Base-by-base conservation (phyloP, 2,888 invertebrate genomes). In the Ametastegia equiseti region DNA sequence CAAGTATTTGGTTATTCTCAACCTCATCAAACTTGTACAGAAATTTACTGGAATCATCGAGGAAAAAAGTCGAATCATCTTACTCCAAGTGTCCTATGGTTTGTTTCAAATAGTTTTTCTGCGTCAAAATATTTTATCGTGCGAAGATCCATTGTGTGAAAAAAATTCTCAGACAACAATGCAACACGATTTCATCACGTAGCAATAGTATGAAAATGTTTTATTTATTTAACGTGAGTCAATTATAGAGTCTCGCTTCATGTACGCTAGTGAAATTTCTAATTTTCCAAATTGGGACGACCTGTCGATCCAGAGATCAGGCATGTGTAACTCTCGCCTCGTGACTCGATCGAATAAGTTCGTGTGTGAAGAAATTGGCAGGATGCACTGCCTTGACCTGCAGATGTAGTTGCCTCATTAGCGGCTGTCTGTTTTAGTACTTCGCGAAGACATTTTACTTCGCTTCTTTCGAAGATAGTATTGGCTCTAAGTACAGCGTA, bases 361-460 rank as follows among this genome's bases (percentile, higher is more conserved):
- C 30, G 27, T 27, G 15, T 71, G n/a, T 47, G 13, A 27, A 47
- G 5, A 27, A 30, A 47, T 36, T 47, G 71, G 47, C 30, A 30
- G 15, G 45, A 27, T 27, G 71, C 45, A 71, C n/a, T 71, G 27
- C 13, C n/a, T n/a, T 19, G 47, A 47, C n/a, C 47, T 71, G n/a
- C n/a, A 39, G 36, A 67, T 39, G 30, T 71, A 71, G 47, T 19
- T 71, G 27, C 36, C 71, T 71, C 71, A 47, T 71, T 71, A 71
- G 71, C 15, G 30, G 7, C 45, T 30, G 47, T 27, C 23, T 47
- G 47, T 71, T 71, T 71, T 30, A 45, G 30, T 47, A 30, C 71
- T 47, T 71, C 2, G 30, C 30, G 30, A 71, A 71, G 71, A 23
- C 36, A 42, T 39, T 71, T n/a, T 47, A 45, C n/a, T 15, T 45